Conservation (phyloP, 2,113 vertebrate species). For the Corythoichthys haematopterus region DNA sequence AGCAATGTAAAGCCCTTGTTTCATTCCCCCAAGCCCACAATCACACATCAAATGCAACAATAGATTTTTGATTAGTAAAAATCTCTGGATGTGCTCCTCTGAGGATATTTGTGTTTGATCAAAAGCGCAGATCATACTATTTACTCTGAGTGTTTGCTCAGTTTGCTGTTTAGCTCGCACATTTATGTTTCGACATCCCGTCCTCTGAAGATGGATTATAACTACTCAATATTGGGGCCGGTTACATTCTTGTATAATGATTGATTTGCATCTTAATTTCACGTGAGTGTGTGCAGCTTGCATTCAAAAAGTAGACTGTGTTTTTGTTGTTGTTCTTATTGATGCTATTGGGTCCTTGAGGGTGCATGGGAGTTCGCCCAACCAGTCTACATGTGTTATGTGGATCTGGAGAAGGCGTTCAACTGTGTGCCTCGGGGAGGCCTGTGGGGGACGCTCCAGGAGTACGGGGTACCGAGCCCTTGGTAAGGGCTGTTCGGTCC, state of each 20-base stretch:
- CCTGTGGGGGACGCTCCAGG: no score
- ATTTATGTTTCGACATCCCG: not conserved
- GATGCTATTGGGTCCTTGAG: no score
- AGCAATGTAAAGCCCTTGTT: conserved; percentile 29
- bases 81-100: conserved; percentile 7
- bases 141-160: not conserved
- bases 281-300: not conserved
- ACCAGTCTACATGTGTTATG: no score
- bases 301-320: not conserved
- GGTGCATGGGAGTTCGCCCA: no score
- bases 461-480: no score
- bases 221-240: not conserved
- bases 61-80: not conserved
- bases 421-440: no score
- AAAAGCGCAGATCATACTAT: not conserved
- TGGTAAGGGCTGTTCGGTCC: no score
- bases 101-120: conserved; percentile 15
- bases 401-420: no score
- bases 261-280: not conserved
- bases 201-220: not conserved
- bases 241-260: not conserved
- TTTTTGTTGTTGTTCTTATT: not conserved
- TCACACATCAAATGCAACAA: conserved; percentile 9
- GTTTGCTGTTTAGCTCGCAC: not conserved
- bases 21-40: conserved; percentile 16